phyloP scores from a whole-genome alignment of 2,797 vertebrate species.

The Danio choprae region DNA sequence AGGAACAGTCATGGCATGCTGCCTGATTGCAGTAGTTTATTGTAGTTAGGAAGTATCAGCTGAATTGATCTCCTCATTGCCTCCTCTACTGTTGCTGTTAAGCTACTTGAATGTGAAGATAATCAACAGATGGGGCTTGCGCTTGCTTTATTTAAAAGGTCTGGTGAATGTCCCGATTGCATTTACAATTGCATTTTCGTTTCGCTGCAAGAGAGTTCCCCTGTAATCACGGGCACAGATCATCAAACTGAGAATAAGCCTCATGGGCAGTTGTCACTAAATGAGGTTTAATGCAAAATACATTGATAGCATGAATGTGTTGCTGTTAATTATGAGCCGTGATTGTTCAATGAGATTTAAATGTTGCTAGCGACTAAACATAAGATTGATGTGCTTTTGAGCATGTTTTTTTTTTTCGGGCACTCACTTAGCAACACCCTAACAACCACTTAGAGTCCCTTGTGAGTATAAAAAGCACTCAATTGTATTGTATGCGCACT shows the following conservation, averaged over 20 bases:
- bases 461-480: not conserved
- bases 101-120: constrained; percentile 31
- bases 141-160: constrained; percentile 25
- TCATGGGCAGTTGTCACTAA: not conserved
- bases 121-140: constrained; percentile 23
- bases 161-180: constrained; percentile 31
- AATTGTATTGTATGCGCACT: not conserved
- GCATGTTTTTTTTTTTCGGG: not conserved
- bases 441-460: not conserved
- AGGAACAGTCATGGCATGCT: constrained; percentile 9
- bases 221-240: not conserved
- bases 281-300: constrained; percentile 18
- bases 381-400: not conserved
- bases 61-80: constrained; percentile 20
- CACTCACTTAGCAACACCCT: not conserved
- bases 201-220: constrained; percentile 15
- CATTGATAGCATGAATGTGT: not conserved
- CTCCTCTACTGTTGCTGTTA: constrained; percentile 30
- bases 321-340: constrained; percentile 6
- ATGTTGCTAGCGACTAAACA: not conserved
- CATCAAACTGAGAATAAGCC: not conserved
- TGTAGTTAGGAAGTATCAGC: constrained; percentile 18
- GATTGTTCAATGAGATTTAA: not conserved
- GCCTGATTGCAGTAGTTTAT: constrained; percentile 38
- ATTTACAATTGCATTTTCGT: constrained; percentile 31